These are phyloP conservation scores for Trematomus loennbergii DNA, from an alignment of 2,113 vertebrate species.

Conservation along the genomic window DNA sequence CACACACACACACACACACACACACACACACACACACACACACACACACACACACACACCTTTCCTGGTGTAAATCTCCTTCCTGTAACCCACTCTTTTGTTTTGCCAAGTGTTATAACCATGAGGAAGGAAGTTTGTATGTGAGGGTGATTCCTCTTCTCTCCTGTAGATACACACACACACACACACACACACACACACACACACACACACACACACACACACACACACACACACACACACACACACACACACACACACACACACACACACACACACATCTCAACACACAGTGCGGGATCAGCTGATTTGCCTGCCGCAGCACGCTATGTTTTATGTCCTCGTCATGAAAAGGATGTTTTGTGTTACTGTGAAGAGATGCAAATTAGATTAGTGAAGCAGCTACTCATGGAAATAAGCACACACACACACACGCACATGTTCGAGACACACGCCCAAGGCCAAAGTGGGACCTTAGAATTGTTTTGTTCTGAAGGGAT, in stretches of 20 bases:
- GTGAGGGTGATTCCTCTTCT: not conserved
- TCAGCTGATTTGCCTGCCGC: slow-evolving; percentile 67
- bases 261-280: slow-evolving; percentile 8
- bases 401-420: slow-evolving; percentile 37
- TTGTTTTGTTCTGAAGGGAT: not conserved
- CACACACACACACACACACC: not conserved
- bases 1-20: too few relatives aligned
- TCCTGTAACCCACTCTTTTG: not conserved
- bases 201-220: slow-evolving; percentile 1
- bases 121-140: not conserved
- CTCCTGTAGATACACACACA: too few relatives aligned
- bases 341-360: slow-evolving; percentile 32
- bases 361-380: slow-evolving; percentile 59
- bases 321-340: slow-evolving; percentile 27
- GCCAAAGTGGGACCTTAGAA: not conserved
- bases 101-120: not conserved
- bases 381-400: slow-evolving; percentile 58
- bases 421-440: not conserved
- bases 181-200: too few relatives aligned
- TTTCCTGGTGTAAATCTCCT: not conserved
- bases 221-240: slow-evolving; percentile 1
- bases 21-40: not conserved
- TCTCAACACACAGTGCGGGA: not conserved
- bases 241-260: slow-evolving; percentile 7
- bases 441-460: not conserved